Conservation (phyloP, 2,113 vertebrate genomes). For the Lamprologus tigripictilis region DNA sequence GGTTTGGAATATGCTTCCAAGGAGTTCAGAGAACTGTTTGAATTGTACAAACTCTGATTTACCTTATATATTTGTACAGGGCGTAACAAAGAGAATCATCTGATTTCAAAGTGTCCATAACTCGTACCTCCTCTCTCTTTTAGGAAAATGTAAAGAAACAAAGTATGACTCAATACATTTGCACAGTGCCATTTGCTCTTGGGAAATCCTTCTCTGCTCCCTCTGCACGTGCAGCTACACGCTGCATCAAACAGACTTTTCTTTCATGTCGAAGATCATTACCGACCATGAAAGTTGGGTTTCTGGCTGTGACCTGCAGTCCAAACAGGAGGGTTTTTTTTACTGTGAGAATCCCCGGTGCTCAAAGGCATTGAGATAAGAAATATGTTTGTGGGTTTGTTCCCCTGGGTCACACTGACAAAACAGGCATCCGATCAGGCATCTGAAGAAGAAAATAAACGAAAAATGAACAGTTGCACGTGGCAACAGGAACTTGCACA, state of each 20-base stretch:
- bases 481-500: neutral
- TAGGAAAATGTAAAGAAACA: neutral
- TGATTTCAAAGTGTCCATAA: fast-evolving
- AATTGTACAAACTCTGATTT: neutral
- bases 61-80: neutral
- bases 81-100: neutral
- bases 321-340: neutral
- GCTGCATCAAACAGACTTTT: neutral
- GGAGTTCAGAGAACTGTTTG: neutral
- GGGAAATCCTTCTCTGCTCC: neutral
- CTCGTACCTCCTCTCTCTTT: neutral
- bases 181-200: neutral
- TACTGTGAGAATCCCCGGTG: neutral
- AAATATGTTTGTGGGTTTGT: neutral
- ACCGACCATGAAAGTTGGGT: neutral
- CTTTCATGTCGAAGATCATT: neutral
- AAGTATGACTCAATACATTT: neutral
- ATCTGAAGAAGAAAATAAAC: neutral
- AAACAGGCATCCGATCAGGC: neutral
- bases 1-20: neutral
- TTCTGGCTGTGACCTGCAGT: neutral
- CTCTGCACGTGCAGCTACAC: neutral
- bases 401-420: neutral
- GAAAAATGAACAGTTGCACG: neutral
- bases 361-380: neutral